Evolutionary conservation across 1,140 invertebrate species (phyloP).

Genomic region (Polyergus mexicanus): DNA sequence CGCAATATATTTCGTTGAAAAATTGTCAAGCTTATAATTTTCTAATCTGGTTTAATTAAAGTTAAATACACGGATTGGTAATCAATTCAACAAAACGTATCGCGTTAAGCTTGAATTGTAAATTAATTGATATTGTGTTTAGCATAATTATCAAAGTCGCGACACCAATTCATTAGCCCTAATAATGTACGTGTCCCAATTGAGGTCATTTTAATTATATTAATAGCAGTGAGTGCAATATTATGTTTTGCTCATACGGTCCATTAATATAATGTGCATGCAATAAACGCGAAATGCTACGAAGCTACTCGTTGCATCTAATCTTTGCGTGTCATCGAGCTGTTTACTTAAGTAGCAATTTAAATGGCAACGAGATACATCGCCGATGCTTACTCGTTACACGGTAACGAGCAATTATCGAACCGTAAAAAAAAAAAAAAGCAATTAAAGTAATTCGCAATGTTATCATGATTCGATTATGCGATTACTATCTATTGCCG

Average conservation of each 20-base stretch:
- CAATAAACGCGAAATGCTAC: slow-evolving; percentile 15
- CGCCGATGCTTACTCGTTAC: background rate
- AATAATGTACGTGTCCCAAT: slow-evolving; percentile 39
- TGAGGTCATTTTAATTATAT: slow-evolving; percentile 67
- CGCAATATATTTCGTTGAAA: background rate
- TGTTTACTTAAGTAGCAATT: slow-evolving; percentile 46
- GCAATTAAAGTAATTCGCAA: slow-evolving; percentile 14
- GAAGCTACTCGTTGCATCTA: slow-evolving; percentile 5
- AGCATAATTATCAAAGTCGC: slow-evolving; percentile 9
- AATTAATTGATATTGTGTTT: slow-evolving; percentile 56
- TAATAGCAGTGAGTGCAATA: slow-evolving; percentile 63
- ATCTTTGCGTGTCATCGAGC: slow-evolving; percentile 46
- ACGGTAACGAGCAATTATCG: slow-evolving; percentile 19
- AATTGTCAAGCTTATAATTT: background rate
- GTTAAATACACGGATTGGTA: background rate
- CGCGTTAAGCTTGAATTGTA: slow-evolving; percentile 5
- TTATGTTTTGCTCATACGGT: slow-evolving; percentile 46
- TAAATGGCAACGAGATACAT: slow-evolving; percentile 8
- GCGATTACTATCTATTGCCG: background rate
- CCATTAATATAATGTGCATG: slow-evolving; percentile 44
- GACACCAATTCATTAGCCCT: slow-evolving; percentile 63
- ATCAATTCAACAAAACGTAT: slow-evolving; percentile 1
- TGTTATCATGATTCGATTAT: slow-evolving; percentile 19
- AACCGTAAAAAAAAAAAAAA: slow-evolving; percentile 10
- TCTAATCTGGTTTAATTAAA: slow-evolving; percentile 6